Conservation (phyloP, 1,140 invertebrate species). For the Zelostemma sp. region DNA sequence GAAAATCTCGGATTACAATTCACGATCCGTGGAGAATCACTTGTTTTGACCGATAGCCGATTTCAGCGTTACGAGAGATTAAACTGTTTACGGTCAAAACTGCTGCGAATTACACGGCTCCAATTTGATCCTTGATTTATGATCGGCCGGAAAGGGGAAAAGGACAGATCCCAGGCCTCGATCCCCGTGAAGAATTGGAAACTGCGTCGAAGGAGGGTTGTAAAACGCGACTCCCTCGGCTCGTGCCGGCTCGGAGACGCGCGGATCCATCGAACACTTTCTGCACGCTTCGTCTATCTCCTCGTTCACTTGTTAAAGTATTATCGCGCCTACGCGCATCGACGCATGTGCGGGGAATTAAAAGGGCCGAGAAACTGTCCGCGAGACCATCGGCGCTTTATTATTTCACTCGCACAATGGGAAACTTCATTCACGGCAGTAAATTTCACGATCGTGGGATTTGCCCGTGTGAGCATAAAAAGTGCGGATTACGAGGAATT, state of each 20-base stretch:
- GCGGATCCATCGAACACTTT: constrained; percentile 13
- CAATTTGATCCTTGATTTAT: constrained; percentile 68
- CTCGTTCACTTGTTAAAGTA: constrained; percentile 8
- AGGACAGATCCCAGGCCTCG: constrained; percentile 44
- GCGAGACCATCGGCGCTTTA: constrained; percentile 3
- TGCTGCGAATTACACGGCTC: constrained; percentile 64
- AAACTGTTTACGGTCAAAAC: constrained; percentile 69
- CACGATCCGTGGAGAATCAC: constrained; percentile 59
- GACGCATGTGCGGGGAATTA: background rate
- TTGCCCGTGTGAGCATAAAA: constrained; percentile 34
- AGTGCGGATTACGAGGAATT: constrained; percentile 44
- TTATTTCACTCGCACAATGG: constrained; percentile 29
- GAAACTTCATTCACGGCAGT: constrained; percentile 54
- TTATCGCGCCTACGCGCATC: constrained; percentile 15
- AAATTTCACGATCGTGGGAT: constrained; percentile 58
- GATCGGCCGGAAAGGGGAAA: constrained; percentile 37
- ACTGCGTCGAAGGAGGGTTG: constrained; percentile 43
- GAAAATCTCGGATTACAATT: constrained; percentile 13
- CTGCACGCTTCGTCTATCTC: constrained; percentile 18
- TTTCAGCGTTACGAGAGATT: constrained; percentile 59
- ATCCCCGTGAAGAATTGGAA: constrained; percentile 67
- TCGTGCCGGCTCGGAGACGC: constrained; percentile 30
- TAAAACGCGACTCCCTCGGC: constrained; percentile 50
- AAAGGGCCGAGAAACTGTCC: constrained; percentile 4
- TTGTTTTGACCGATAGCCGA: constrained; percentile 67